Evolutionary conservation across 2,797 vertebrate genomes (phyloP).

Genomic region (Lepus oiostolus): DNA sequence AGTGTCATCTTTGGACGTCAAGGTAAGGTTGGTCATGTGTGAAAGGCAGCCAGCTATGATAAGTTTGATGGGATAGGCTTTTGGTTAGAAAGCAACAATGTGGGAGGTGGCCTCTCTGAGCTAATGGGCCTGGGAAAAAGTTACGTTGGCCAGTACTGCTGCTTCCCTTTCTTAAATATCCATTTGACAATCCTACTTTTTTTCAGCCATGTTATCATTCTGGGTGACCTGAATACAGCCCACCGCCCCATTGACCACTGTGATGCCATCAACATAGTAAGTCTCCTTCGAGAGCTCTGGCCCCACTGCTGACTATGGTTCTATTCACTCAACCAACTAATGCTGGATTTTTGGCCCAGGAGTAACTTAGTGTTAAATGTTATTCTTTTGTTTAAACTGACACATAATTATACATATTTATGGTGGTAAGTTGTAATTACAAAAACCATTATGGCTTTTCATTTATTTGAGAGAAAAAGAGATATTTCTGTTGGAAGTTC

Average conservation of each 20-base stretch:
- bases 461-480: too few relatives aligned
- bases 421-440: background rate
- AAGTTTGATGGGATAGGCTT: background rate
- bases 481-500: too few relatives aligned
- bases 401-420: background rate
- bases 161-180: slow-evolving; percentile 37
- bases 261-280: slow-evolving; percentile 92
- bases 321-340: background rate
- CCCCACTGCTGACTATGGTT: slow-evolving; percentile 3
- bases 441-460: too few relatives aligned
- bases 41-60: slow-evolving; percentile 17
- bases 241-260: slow-evolving; percentile 94
- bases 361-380: slow-evolving; percentile 41
- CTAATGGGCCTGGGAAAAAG: background rate
- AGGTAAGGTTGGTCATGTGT: slow-evolving; percentile 30
- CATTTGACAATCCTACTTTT: slow-evolving; percentile 38
- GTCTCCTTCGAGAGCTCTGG: slow-evolving; percentile 69
- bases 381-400: background rate
- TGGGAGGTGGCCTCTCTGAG: background rate
- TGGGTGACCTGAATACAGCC: slow-evolving; percentile 96
- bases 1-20: slow-evolving; percentile 27
- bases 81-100: background rate
- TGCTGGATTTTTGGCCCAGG: background rate
- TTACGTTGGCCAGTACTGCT: background rate
- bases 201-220: slow-evolving; percentile 93